These are phyloP conservation scores for Alligator mississippiensis DNA, from an alignment of 2,113 vertebrate genomes.

Conservation along the genomic window DNA sequence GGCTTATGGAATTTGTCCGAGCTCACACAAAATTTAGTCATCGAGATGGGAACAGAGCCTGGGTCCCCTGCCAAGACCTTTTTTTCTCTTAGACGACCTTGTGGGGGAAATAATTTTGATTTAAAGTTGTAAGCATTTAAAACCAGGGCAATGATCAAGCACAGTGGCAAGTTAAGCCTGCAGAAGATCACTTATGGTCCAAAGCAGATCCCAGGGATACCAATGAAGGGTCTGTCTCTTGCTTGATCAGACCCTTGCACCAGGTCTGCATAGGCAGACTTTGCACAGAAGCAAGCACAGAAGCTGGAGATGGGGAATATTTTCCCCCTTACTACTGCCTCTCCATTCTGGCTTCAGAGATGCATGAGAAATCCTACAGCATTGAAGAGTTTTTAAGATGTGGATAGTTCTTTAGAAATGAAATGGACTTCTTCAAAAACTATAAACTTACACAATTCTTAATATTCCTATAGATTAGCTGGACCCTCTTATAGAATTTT, in stretches of 20 bases:
- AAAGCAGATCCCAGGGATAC: neutral
- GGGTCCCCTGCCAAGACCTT: neutral
- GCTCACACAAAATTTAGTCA: neutral
- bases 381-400: neutral
- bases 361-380: neutral
- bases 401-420: neutral
- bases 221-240: neutral
- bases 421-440: neutral
- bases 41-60: neutral
- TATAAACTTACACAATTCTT: neutral
- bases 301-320: neutral
- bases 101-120: neutral
- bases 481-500: neutral
- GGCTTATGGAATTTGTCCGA: neutral
- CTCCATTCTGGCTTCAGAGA: neutral
- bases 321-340: rapidly evolving
- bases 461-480: neutral
- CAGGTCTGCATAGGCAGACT: neutral
- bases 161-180: neutral
- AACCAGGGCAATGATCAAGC: neutral
- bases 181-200: neutral
- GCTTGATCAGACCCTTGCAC: neutral
- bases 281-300: neutral
- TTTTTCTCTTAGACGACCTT: neutral
- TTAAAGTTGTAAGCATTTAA: neutral